These are phyloP conservation scores for Pampusana beccarii DNA, from an alignment of 2,113 vertebrate genomes.

Conservation along the genomic window DNA sequence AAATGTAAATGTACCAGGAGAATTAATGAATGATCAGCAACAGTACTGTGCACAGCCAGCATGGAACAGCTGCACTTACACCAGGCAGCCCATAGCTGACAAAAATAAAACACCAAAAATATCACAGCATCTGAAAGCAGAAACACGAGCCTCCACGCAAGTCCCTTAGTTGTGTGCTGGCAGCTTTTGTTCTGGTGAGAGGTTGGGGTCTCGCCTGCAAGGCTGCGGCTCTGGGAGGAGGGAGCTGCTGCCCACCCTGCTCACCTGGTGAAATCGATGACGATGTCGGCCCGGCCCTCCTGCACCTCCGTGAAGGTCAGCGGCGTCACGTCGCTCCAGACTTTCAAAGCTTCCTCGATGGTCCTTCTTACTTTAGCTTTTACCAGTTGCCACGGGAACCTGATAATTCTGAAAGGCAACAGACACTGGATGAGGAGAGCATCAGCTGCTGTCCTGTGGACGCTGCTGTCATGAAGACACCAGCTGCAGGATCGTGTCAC, in stretches of 20 bases:
- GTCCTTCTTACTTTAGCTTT: constrained; percentile 82
- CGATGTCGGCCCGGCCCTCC: constrained; percentile 86
- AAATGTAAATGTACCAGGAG: background rate
- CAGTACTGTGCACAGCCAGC: background rate
- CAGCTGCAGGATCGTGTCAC: background rate
- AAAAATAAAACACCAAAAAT: background rate
- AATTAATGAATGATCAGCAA: background rate
- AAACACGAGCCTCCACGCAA: background rate
- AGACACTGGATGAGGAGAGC: background rate
- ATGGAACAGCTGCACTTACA: background rate
- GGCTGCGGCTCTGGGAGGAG: background rate
- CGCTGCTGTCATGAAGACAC: background rate
- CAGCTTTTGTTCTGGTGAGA: background rate
- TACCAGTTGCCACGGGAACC: constrained; percentile 88
- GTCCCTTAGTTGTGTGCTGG: background rate
- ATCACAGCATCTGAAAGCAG: background rate
- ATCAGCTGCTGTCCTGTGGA: background rate
- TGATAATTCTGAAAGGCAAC: constrained; percentile 76
- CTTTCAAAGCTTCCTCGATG: constrained; percentile 85
- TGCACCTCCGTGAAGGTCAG: constrained; percentile 90
- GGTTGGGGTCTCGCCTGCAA: background rate
- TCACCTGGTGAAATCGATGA: constrained; percentile 85
- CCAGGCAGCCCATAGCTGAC: background rate
- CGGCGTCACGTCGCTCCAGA: constrained; percentile 91
- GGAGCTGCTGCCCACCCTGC: background rate